Evolutionary conservation across 1,140 invertebrate species (phyloP).

Genomic region (Trialeurodes vaporariorum): DNA sequence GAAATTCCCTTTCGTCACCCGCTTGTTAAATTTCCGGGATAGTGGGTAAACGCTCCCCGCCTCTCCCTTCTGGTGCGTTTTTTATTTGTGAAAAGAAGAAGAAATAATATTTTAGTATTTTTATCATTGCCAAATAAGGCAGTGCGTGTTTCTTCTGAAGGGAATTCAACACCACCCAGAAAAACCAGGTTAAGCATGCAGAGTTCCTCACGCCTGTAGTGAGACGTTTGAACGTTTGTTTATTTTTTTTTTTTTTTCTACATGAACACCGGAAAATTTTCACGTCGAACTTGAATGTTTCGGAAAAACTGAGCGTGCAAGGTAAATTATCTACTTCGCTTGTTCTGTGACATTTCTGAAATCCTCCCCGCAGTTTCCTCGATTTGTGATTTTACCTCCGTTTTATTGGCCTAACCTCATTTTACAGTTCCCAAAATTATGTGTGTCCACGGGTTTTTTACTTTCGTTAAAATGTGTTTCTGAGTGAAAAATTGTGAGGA

Average conservation of each 20-base stretch:
- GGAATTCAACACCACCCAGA: constrained; percentile 14
- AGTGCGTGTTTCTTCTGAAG: constrained; percentile 8
- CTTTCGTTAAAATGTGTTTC: too few relatives aligned
- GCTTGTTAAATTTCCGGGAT: too few relatives aligned
- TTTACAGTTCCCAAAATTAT: too few relatives aligned
- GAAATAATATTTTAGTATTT: constrained; percentile 5
- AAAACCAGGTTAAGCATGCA: constrained; percentile 1
- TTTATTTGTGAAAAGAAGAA: background rate
- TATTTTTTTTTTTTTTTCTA: constrained; percentile 1
- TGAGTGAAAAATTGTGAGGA: too few relatives aligned
- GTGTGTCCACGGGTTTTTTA: too few relatives aligned
- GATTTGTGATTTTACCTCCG: too few relatives aligned
- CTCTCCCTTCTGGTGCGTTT: background rate
- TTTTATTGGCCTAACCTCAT: too few relatives aligned
- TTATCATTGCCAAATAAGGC: constrained; percentile 15
- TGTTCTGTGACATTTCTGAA: too few relatives aligned
- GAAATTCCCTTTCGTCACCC: too few relatives aligned
- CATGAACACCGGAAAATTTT: background rate
- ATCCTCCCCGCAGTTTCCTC: too few relatives aligned
- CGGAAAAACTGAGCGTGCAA: background rate
- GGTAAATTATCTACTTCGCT: background rate
- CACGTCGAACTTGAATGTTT: background rate
- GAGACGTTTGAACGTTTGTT: constrained; percentile 2
- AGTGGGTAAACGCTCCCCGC: too few relatives aligned
- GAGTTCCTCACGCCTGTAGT: constrained; percentile 4